Evolutionary conservation across 1,140 invertebrate genomes (phyloP).

Genomic region (Macrotrachela quadricornifera): DNA sequence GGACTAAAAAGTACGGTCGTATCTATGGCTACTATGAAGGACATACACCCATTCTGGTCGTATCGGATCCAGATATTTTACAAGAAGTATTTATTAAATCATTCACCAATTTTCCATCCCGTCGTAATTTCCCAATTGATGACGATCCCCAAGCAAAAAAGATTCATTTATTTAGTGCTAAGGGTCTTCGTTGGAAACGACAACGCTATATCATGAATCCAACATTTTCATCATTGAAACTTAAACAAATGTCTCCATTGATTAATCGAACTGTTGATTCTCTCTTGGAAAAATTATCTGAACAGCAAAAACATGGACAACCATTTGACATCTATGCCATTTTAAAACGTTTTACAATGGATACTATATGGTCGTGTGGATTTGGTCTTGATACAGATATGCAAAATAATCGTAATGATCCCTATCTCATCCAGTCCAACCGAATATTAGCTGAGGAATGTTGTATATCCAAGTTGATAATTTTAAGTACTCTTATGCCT

Average conservation of each 20-base stretch:
- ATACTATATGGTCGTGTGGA: neutral
- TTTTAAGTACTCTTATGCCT: too few relatives aligned
- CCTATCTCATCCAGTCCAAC: neutral
- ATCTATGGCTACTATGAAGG: conserved; percentile 30
- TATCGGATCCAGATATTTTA: conserved; percentile 25
- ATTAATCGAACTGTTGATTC: too few relatives aligned
- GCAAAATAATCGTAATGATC: neutral
- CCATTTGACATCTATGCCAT: conserved; percentile 9
- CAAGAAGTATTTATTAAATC: conserved; percentile 30
- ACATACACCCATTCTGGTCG: conserved; percentile 25
- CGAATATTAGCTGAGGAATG: too few relatives aligned
- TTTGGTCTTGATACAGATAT: conserved; percentile 1
- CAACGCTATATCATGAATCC: conserved; percentile 37
- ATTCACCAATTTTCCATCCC: conserved; percentile 29
- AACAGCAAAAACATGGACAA: too few relatives aligned
- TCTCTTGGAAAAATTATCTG: too few relatives aligned
- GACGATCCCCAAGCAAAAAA: too few relatives aligned
- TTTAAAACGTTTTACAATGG: neutral
- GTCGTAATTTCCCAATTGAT: neutral
- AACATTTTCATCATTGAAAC: conserved; percentile 38
- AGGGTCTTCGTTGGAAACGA: conserved; percentile 34
- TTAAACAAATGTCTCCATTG: conserved; percentile 28
- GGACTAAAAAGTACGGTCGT: conserved; percentile 24
- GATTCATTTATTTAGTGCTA: conserved; percentile 6
- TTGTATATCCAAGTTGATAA: too few relatives aligned